Evolutionary conservation across 1,140 invertebrate genomes (phyloP), one percentile per base, ranked within the genome.

Genomic region (Ceratosolen solmsi): DNA sequence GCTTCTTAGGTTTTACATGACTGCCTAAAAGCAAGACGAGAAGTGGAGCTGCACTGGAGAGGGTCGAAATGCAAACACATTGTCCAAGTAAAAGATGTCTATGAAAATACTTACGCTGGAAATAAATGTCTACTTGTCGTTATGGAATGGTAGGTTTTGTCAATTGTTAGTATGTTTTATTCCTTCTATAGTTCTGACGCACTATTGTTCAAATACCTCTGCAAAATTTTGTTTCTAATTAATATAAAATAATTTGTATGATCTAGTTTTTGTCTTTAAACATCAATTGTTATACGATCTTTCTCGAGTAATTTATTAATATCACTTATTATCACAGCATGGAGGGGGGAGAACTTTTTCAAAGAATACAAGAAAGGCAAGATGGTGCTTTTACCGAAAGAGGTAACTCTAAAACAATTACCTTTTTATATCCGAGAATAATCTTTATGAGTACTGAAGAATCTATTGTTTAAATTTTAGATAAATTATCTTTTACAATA

Each of bases 321-420:
- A n/a, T n/a, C n/a, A n/a, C n/a, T n/a, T 76, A 79, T 79, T 87
- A 86, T 84, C 93, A 79, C 84, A 97, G 96, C 89, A 98, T 99
- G 97, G 97, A 98, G 89, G 98, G 98, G 60, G 98, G 98, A 4
- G 98, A 99, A 90, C 92, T 99, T 46, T 99, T 99, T 91, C 97
- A 97, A 88, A 94, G 98, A 88, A 99, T 99, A 90, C 98, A 99
- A 93, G 96, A 99, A 77, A 94, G 96, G 87, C 95, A 96, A 82
- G 97, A 99, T 86, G 95, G 96, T 63, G 96, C 97, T 56, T 99
- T 99, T 90, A 99, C 97, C 25, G 98, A 99, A 92, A 94, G 97
- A 94, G 96, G 96, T 97, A 91, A 89, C 5, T 38, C 13, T 36
- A 33, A 2, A 65, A 60, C 11, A 2, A 30, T 30, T 27, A 13